Evolutionary conservation across 2,113 vertebrate genomes (phyloP).

Genomic region (Sclerurus mexicanus): DNA sequence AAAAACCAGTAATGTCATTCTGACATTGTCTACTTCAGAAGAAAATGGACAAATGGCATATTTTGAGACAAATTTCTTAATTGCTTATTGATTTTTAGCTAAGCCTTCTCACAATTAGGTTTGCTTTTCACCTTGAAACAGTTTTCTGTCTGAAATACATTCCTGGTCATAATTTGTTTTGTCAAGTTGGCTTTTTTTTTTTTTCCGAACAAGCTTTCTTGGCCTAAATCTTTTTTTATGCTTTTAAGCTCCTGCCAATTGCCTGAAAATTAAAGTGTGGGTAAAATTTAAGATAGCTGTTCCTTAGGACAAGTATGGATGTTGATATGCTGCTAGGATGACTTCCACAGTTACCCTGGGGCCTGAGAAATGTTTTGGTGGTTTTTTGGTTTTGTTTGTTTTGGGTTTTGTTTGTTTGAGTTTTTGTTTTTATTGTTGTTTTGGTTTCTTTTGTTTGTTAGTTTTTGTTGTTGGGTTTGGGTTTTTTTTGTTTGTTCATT

Average conservation of each 20-base stretch:
- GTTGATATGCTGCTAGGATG: neutral
- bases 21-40: neutral
- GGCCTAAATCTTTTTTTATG: neutral
- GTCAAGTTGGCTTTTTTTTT: neutral
- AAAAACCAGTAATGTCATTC: neutral
- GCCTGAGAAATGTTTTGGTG: neutral
- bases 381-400: neutral
- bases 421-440: neutral
- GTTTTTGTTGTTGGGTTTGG: too few species aligned
- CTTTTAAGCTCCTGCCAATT: neutral
- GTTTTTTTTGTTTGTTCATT: too few species aligned
- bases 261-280: neutral
- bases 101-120: neutral
- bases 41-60: neutral
- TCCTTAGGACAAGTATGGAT: neutral
- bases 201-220: neutral
- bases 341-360: neutral
- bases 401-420: too few species aligned
- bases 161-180: neutral
- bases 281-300: neutral
- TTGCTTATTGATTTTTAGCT: neutral
- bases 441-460: too few species aligned
- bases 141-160: neutral
- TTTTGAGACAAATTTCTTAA: neutral
- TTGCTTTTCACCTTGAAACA: neutral